Evolutionary conservation across 2,113 vertebrate species (phyloP).

Genomic region (Charina bottae): DNA sequence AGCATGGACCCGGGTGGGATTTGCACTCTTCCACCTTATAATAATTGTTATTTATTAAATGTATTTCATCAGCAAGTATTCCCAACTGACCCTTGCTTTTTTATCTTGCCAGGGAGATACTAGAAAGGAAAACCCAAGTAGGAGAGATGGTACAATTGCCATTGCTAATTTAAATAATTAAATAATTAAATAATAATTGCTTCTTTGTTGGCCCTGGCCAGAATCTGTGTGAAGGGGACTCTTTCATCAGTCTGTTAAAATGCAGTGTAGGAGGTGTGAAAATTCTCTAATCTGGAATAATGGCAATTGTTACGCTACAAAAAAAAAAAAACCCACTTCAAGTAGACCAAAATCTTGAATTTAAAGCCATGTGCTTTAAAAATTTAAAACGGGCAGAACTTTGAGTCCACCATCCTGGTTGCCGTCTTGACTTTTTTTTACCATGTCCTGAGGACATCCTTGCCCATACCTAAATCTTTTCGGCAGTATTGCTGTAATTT

Average conservation of each 20-base stretch:
- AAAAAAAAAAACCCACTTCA: background rate
- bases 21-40: background rate
- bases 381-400: no score
- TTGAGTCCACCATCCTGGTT: no score
- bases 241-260: background rate
- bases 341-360: background rate
- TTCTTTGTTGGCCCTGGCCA: no score
- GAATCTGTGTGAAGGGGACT: background rate
- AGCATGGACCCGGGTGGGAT: background rate
- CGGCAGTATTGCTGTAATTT: background rate
- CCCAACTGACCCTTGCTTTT: background rate
- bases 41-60: no score
- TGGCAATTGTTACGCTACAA: background rate
- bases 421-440: no score
- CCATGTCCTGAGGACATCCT: no score
- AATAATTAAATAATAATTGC: no score
- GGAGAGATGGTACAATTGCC: no score
- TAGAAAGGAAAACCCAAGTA: background rate
- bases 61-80: no score
- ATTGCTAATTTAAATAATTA: background rate
- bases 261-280: background rate
- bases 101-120: background rate
- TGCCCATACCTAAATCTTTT: no score
- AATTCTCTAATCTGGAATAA: background rate
- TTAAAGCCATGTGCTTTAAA: no score